Base-by-base conservation (phyloP, 2,113 vertebrate species). In the Grammomys surdaster region DNA sequence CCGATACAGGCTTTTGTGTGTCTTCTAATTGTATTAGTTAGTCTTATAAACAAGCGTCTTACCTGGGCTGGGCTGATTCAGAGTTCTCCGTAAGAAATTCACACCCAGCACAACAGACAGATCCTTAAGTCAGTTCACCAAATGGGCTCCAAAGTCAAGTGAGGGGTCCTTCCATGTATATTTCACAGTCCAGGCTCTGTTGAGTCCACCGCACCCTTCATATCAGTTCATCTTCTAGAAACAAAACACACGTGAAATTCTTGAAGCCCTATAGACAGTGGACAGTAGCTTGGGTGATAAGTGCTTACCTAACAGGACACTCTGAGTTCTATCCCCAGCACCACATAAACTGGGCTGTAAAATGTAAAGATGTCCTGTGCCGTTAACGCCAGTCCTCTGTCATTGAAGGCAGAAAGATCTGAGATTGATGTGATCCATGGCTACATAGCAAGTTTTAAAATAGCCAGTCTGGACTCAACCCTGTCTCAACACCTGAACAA, bases 31-130 rank as follows among this genome's bases (percentile, higher is more conserved):
- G 17, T 89, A 17, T 93, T 78, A 56, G 60, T 89, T 92, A 56
- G 60, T 56, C 56, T 89, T 72, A 0, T 70, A 75, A 26, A 88
- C 87, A 85, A 40, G 40, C 40, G 40, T 86, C 70, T 97, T 84
- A 26, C 36, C 22, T 78, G 48, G 36, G 36, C 8, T 69, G 69
- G 72, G 17, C 63, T 67, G 5, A 58, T 48, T 75, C 51, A 33
- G n/a, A 56, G 10, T 90, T 96, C 8, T 91, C 72, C 86, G 89
- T 78, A 36, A 73, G 51, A 94, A 93, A 67, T 46, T 46, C 63
- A 90, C 31, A 75, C 8, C 12, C 14, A 51, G 5, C 33, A 40
- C 14, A 58, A 40, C 33, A 48, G 14, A 70, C 56, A 43, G 12
- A 76, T 65, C 22, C 26, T 58, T n/a, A 56, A 63, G 16, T 85